These are phyloP conservation scores for Polia nebulosa DNA, from an alignment of 2,888 invertebrate species.

Conservation along the genomic window DNA sequence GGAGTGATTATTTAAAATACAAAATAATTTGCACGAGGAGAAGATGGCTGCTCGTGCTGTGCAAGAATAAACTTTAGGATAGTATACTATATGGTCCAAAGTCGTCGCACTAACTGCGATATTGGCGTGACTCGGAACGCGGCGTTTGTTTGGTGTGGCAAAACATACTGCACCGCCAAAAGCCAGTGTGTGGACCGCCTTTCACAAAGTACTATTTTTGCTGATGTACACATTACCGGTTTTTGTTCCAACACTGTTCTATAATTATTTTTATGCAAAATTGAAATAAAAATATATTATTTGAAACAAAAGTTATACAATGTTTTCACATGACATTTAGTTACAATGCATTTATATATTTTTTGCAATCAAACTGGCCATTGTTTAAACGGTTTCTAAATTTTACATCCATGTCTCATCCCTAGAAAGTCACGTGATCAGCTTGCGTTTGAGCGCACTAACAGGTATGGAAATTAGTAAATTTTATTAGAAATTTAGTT, in stretches of 20 bases:
- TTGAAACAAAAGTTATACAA: background rate
- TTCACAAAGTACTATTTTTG: background rate
- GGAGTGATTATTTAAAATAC: no score
- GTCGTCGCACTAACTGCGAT: no score
- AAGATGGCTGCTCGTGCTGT: no score
- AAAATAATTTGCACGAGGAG: no score
- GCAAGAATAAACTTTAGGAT: no score
- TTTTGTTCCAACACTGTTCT: background rate
- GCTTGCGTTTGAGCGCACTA: conserved; percentile 94
- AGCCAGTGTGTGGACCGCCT: background rate
- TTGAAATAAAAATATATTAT: no score
- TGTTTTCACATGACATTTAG: rapidly evolving
- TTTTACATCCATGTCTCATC: conserved; percentile 73
- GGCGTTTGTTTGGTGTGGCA: no score
- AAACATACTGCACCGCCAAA: background rate
- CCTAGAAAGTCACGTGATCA: conserved; percentile 92
- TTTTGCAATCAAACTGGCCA: conserved; percentile 56
- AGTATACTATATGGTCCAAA: no score
- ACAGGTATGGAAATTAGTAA: conserved; percentile 92
- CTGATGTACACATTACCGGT: conserved; percentile 15
- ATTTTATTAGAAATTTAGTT: conserved; percentile 87
- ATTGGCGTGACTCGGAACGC: no score
- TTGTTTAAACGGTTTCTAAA: conserved; percentile 58
- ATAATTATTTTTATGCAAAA: background rate
- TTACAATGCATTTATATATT: background rate